These are phyloP conservation scores for Tenthredo mesomela DNA, from an alignment of 2,888 invertebrate species.

Conservation along the genomic window DNA sequence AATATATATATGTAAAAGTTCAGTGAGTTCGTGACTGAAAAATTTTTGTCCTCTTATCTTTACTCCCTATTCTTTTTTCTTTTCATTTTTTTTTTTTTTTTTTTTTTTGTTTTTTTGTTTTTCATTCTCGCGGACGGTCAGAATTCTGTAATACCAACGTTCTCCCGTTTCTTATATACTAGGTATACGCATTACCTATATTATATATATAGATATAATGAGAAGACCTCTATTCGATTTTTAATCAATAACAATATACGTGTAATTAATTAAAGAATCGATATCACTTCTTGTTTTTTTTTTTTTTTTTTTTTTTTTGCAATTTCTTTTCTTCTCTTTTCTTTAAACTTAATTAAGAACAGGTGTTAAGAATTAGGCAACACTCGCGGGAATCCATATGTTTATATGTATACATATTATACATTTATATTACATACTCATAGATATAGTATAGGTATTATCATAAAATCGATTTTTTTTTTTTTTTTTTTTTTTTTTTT, in stretches of 20 bases:
- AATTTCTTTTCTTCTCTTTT: not conserved
- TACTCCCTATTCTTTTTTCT: slow-evolving; percentile 41
- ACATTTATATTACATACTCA: too few species aligned
- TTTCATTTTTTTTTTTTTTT: not conserved
- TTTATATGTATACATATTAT: too few species aligned
- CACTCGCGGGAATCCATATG: too few species aligned
- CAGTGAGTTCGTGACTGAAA: slow-evolving; percentile 31
- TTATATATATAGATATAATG: not conserved
- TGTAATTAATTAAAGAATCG: not conserved
- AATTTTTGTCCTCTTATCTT: slow-evolving; percentile 53
- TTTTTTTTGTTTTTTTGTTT: not conserved
- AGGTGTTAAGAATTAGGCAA: not conserved
- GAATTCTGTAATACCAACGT: slow-evolving; percentile 8
- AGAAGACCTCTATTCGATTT: not conserved
- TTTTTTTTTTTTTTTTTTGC: not conserved
- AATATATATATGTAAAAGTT: slow-evolving; percentile 58
- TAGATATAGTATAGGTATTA: too few species aligned
- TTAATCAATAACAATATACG: not conserved
- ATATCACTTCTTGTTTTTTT: not conserved
- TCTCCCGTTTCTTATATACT: not conserved
- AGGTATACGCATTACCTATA: too few species aligned
- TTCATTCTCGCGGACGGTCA: not conserved
- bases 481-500: not conserved
- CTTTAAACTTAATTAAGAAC: too few species aligned
- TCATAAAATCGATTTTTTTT: too few species aligned